Percentiles rank a stretch among this genome's conserved stretches.
These are phyloP conservation scores for Xanthorhoe designata DNA, from an alignment of 2,888 invertebrate genomes.

Conservation along the genomic window DNA sequence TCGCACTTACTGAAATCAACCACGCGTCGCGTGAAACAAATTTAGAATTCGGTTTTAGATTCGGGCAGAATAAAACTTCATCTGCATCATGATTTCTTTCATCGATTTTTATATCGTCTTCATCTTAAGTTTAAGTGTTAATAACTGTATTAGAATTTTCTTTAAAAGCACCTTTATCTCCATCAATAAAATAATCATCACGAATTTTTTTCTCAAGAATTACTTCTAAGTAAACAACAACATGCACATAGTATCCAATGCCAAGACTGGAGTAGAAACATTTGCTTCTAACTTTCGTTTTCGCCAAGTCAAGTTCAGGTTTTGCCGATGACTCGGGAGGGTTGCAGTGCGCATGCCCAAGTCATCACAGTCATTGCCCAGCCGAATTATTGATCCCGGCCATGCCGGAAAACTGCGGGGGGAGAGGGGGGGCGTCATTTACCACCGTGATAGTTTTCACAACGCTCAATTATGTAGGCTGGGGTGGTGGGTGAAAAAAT, in stretches of 20 bases:
- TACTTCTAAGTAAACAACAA: slow-evolving; percentile 34
- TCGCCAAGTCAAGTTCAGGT: slow-evolving; percentile 85
- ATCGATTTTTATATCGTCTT: background rate
- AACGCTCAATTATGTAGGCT: slow-evolving; percentile 81
- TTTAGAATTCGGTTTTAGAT: slow-evolving; percentile 36
- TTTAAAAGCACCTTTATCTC: slow-evolving; percentile 7
- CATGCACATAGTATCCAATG: slow-evolving; percentile 34
- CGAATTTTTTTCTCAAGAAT: slow-evolving; percentile 26
- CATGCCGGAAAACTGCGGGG: slow-evolving; percentile 80
- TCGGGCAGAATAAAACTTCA: slow-evolving; percentile 1
- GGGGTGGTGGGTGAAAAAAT: slow-evolving; percentile 70
- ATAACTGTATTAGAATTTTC: slow-evolving; percentile 2
- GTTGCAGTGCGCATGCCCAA: slow-evolving; percentile 74
- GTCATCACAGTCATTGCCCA: slow-evolving; percentile 86
- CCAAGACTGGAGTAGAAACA: slow-evolving; percentile 83
- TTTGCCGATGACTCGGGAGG: slow-evolving; percentile 75
- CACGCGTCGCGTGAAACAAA: slow-evolving; percentile 47
- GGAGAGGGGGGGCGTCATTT: slow-evolving; percentile 70
- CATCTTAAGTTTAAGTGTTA: background rate
- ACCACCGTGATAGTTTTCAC: slow-evolving; percentile 84
- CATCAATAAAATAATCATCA: slow-evolving; percentile 20
- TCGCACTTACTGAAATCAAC: slow-evolving; percentile 60
- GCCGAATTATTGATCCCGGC: slow-evolving; percentile 84
- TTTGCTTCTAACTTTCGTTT: slow-evolving; percentile 82
- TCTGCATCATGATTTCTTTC: slow-evolving; percentile 1